Base-by-base conservation (phyloP, 1,140 invertebrate genomes). In the Thaumetopoea pityocampa region DNA sequence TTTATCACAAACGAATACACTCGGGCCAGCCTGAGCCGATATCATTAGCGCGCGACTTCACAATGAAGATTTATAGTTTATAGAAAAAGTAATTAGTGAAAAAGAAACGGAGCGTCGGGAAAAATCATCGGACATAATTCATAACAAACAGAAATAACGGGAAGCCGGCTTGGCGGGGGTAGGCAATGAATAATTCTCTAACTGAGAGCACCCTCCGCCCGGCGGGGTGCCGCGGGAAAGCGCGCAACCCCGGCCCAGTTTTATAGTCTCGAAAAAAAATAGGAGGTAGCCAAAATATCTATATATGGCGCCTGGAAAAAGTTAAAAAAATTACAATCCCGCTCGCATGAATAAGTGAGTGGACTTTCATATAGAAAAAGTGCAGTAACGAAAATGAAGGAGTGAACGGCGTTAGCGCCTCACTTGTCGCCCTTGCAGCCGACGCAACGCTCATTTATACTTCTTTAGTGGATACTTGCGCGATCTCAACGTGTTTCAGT, bases 181-280 rank as follows among this genome's bases (percentile, higher is more conserved):
- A 73, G 77, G 76, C 79, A 78, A 83, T 83, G 77, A 81, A 83
- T 83, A 83, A 81, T 83, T 83, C 74, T 67, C 73, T 73, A 78
- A 78, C 72, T 73, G 76, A 71, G 68, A 77, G 73, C 77, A 72
- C 72, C 72, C 73, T 65, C 66, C 61, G 47, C 67, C 64, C 64
- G 63, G 62, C 40, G 41, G 69, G 53, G 57, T 61, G 58, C 59
- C 55, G 59, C 64, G 57, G 65, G 55, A 80, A 83, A 76, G 73
- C 72, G 63, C 68, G 80, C 74, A 66, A 78, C 70, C 56, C 63
- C 34, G 58, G 41, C 57, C 59, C 69, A 80, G 69, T 78, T 80
- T 82, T 80, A 80, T 82, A 82, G 74, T 74, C 76, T 66, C 69
- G 71, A 67, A 80, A 80, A n/a, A n/a, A 82, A 76, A 80, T 82